Evolutionary conservation across 2,113 vertebrate genomes (phyloP), one percentile per base, ranked within the genome.

Genomic region (Steatornis caripensis): DNA sequence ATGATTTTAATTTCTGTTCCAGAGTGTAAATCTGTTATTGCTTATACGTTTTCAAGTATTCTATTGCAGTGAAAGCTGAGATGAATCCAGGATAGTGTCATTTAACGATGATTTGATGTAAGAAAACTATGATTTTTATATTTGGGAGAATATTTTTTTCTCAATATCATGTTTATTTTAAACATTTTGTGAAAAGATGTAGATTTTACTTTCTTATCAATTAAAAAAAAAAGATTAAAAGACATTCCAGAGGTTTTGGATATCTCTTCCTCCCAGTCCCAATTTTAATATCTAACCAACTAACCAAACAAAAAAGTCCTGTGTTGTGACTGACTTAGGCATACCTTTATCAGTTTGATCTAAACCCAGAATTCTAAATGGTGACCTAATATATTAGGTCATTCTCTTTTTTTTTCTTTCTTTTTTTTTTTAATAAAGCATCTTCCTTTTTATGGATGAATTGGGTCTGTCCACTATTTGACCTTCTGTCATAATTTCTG

Each of bases 401-500:
- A 15, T 84, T 22, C n/a, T n/a, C n/a, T 7, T 54, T 5, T 15
- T 20, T 37, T 43, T 10, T 49, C 30, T 43, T 10, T 49, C 30
- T 60, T 58, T 54, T 49, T n/a, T 80, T 34, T 34, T 64, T 27
- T 2, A 34, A 58, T 36, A 41, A 62, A 95, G 54, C 8, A 54
- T 94, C 91, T 94, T 97, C 62, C 48, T 80, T 95, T 97, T 96
- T 93, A 78, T 58, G 92, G 93, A 97, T 96, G 69, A 97, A 94
- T 91, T 97, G 75, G 41, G 69, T 97, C 93, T 98, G 90, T 92
- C 96, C 95, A 97, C 86, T 95, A 69, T 97, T 92, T 98, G 98
- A 98, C 95, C 97, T 98, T 98, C 95, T 94, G 91, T 96, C 96
- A 84, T 95, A 85, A 96, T 97, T 97, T 97, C 92, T 96, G 96